phyloP scores from a whole-genome alignment of 2,888 invertebrate species.

The Sabatieria punctata region DNA sequence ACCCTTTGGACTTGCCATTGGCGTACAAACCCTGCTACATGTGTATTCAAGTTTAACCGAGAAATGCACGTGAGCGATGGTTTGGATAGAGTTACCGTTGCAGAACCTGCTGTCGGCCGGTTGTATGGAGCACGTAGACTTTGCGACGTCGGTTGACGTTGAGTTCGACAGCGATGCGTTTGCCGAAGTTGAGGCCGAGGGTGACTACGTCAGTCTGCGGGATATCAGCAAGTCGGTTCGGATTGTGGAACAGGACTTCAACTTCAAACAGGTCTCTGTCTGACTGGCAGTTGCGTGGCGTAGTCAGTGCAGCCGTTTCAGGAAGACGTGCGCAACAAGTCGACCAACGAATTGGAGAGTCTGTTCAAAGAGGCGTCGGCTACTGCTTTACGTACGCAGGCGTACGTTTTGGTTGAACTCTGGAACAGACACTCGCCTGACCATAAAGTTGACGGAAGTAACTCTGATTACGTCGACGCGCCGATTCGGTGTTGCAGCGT shows the following conservation, averaged over 20 bases:
- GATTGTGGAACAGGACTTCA: neutral
- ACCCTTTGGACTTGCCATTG: too few relatives aligned
- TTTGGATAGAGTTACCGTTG: too few relatives aligned
- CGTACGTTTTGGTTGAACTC: constrained; percentile 21
- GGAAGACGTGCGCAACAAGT: constrained; percentile 5
- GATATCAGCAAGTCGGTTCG: constrained; percentile 61
- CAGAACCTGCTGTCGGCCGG: constrained; percentile 96
- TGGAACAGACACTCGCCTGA: constrained; percentile 17
- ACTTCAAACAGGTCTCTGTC: too few relatives aligned
- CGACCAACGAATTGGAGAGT: constrained; percentile 5
- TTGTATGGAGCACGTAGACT: constrained; percentile 95
- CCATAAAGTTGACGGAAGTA: too few relatives aligned
- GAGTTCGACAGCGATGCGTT: constrained; percentile 22
- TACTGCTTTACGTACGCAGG: constrained; percentile 14
- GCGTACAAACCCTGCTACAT: too few relatives aligned
- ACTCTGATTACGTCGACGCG: too few relatives aligned
- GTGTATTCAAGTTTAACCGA: too few relatives aligned
- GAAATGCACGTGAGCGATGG: too few relatives aligned
- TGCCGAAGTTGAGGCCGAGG: constrained; percentile 18
- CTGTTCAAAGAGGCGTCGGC: constrained; percentile 6
- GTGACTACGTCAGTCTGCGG: constrained; percentile 86
- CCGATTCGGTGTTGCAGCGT: neutral
- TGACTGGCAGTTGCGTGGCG: too few relatives aligned
- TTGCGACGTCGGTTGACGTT: constrained; percentile 46
- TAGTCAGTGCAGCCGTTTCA: neutral